Percentiles rank a stretch among this genome's conserved stretches.
Conservation (phyloP, 2,113 vertebrate species). For the Gasterosteus nipponicus region DNA sequence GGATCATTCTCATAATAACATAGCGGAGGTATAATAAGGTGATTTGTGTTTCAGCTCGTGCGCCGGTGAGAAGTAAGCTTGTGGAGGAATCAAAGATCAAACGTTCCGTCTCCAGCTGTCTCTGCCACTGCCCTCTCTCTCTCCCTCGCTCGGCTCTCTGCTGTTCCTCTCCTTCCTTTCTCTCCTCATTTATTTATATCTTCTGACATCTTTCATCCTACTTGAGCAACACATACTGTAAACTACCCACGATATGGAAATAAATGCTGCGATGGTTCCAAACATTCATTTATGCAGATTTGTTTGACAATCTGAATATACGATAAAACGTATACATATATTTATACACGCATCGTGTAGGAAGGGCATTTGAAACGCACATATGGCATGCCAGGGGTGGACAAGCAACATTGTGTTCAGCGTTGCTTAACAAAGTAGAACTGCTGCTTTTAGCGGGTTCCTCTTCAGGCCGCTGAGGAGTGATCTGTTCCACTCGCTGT, state of each 20-base stretch:
- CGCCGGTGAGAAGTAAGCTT: slow-evolving; percentile 11
- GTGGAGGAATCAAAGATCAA: slow-evolving; percentile 53
- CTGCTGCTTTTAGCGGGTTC: slow-evolving; percentile 48
- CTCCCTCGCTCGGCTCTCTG: background rate
- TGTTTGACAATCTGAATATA: background rate
- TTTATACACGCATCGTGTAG: background rate
- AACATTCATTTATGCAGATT: background rate
- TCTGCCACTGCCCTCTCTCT: slow-evolving; percentile 24
- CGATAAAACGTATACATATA: background rate
- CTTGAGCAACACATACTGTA: slow-evolving; percentile 17
- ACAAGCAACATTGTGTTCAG: slow-evolving; percentile 42
- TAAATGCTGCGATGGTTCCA: background rate
- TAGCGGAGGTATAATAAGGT: slow-evolving; percentile 5
- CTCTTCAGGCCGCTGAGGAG: slow-evolving; percentile 43
- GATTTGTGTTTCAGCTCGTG: slow-evolving; percentile 35
- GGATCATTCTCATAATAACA: slow-evolving; percentile 27
- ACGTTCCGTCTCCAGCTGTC: slow-evolving; percentile 33
- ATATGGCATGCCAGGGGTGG: slow-evolving; percentile 10
- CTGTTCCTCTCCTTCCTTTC: background rate
- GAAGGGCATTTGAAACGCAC: background rate
- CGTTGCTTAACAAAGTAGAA: slow-evolving; percentile 28
- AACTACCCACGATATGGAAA: background rate
- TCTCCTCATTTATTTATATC: slow-evolving; percentile 54
- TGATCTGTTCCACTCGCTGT: slow-evolving; percentile 51
- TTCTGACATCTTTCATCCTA: slow-evolving; percentile 22